These are phyloP conservation scores for Drosophila serrata DNA, from an alignment of 1,140 invertebrate species.

Conservation along the genomic window DNA sequence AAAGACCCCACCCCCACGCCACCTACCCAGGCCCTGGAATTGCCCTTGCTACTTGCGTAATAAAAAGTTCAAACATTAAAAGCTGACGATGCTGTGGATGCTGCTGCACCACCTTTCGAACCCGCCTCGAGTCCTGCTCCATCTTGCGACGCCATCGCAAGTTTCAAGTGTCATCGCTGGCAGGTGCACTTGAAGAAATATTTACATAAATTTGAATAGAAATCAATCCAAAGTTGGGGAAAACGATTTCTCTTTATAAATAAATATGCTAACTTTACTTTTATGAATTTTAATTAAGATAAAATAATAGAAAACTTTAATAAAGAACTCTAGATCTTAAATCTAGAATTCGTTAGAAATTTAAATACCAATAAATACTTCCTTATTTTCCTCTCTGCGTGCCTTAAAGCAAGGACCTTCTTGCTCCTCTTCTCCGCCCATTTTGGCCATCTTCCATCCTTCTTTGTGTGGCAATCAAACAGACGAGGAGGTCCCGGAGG, in stretches of 20 bases:
- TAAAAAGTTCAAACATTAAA: conserved; percentile 83
- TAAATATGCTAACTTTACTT: neutral
- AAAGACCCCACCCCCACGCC: neutral
- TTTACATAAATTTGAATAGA: neutral
- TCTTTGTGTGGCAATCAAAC: conserved; percentile 75
- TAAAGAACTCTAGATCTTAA: neutral
- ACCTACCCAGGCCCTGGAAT: conserved; percentile 4
- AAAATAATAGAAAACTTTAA: neutral
- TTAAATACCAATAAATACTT: neutral
- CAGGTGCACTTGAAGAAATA: conserved; percentile 15
- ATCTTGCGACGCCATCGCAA: conserved; percentile 43
- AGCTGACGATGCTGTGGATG: conserved; percentile 50
- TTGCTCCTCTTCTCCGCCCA: neutral
- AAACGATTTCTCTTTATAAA: neutral
- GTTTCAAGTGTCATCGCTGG: conserved; percentile 71
- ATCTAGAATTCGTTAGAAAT: neutral
- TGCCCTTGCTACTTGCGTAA: conserved; percentile 61
- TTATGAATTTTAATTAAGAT: neutral
- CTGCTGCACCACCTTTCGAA: conserved; percentile 19
- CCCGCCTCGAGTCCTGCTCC: conserved; percentile 22
- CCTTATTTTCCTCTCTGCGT: conserved; percentile 10
- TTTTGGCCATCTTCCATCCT: conserved; percentile 29
- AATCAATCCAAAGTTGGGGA: neutral
- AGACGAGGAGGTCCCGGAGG: conserved; percentile 9
- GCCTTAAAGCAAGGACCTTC: conserved; percentile 43